Evolutionary conservation across 2,113 vertebrate species (phyloP).

Genomic region (Mellivora capensis): DNA sequence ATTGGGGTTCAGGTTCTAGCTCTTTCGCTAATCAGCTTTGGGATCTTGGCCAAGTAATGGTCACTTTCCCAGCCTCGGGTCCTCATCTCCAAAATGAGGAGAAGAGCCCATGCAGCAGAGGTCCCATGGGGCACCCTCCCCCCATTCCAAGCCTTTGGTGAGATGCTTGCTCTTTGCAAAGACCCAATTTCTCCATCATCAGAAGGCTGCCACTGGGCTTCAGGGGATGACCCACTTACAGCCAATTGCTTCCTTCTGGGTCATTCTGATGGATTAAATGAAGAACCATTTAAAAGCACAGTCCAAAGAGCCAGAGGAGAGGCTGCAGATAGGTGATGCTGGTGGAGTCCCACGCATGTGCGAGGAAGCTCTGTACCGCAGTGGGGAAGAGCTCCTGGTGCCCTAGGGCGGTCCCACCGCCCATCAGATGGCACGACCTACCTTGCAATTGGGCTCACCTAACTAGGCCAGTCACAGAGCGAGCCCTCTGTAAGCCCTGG

Average conservation of each 20-base stretch:
- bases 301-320: neutral
- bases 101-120: neutral
- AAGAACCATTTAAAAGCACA: conserved; percentile 25
- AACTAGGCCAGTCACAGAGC: neutral
- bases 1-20: neutral
- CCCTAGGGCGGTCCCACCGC: accelerated
- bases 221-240: conserved; percentile 59
- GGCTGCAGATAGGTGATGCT: neutral
- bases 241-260: conserved; percentile 42
- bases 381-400: neutral
- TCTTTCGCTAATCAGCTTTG: neutral
- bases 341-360: accelerated
- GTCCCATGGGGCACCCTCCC: neutral
- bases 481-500: neutral
- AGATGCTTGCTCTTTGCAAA: neutral
- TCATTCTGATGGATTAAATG: conserved; percentile 3
- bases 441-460: neutral
- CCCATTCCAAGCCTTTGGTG: neutral
- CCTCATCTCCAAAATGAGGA: neutral
- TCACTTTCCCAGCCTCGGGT: accelerated
- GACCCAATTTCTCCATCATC: conserved; percentile 8
- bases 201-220: neutral
- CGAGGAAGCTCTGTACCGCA: accelerated
- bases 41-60: neutral
- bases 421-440: neutral